phyloP scores from a whole-genome alignment of 2,113 vertebrate genomes.

The Parus major region DNA sequence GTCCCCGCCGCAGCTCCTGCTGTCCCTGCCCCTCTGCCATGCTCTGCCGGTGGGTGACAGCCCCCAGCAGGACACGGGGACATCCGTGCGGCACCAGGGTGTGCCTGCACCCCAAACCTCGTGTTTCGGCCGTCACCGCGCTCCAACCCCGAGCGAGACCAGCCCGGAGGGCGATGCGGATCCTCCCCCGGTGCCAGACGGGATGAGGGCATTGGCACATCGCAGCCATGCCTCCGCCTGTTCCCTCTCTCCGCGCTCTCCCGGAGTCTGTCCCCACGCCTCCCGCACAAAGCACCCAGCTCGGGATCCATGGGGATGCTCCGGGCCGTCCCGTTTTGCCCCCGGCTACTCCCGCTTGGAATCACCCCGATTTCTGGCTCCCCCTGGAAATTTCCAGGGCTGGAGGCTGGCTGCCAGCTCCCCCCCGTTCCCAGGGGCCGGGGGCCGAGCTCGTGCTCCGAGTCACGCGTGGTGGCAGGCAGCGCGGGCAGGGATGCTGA shows the following conservation, averaged over 20 bases:
- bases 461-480: background rate
- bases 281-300: background rate
- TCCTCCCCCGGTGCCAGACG: rapidly evolving
- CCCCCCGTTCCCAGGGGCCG: background rate
- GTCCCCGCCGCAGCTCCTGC: background rate
- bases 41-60: background rate
- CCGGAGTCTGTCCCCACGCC: background rate
- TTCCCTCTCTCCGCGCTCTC: rapidly evolving
- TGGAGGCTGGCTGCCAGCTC: background rate
- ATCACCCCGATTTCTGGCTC: background rate
- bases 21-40: background rate
- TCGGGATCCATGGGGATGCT: background rate
- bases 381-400: slow-evolving; percentile 15
- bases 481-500: background rate
- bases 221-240: background rate
- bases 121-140: background rate
- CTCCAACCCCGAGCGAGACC: background rate
- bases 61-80: background rate
- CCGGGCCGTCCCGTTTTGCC: background rate
- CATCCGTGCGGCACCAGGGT: background rate
- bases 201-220: background rate
- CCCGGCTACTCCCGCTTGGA: background rate
- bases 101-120: background rate
- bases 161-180: background rate
- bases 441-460: background rate